Base-by-base conservation (phyloP, 2,888 invertebrate genomes). In the Lycophotia porphyrea region DNA sequence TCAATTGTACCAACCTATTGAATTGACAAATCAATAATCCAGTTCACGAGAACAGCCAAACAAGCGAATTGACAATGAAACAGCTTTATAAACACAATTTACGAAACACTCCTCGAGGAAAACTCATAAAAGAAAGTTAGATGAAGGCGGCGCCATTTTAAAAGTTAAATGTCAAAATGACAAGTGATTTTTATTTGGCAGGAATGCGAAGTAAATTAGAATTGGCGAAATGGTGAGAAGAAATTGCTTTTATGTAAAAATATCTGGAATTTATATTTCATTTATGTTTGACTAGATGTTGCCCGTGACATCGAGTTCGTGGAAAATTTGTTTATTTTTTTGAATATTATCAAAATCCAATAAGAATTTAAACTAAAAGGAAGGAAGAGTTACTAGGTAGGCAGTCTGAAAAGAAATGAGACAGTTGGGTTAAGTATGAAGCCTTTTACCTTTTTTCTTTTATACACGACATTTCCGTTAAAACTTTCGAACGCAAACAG, bases 71-170 rank as follows among this genome's bases (percentile, higher is more conserved):
- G 64, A 86, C 85, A 85, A 86, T 84, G 82, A 84, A 83, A 82
- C 83, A 87, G 84, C 86, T 88, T 87, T 87, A 88, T 87, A 86
- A 90, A 89, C 85, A 88, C 87, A 88, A 88, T 88, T 87, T 88
- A 84, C 78, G 80, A 86, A 82, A 81, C 81, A 71, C 87, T 84
- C 79, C 55, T 74, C 68, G 76, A 85, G 76, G 81, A 82, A 85
- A 89, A 84, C 88, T 87, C 82, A 84, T 82, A 86, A 87, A 88
- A 89, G 85, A 89, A 90, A 90, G 87, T 90, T 88, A 82, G 80
- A 84, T 71, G 81, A 80, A 76, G 71, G 63, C 80, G 74, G 15
- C 80, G 87, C 85, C 87, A 86, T 86, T 85, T 87, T 88, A 87
- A 81, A 89, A 89, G 86, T 89, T 89, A 88, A 87, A 89, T 85